A percentile compares a stretch with the other conserved stretches of the same genome.
Conservation (phyloP, 2,797 vertebrate species). For the Bufotes viridis region DNA sequence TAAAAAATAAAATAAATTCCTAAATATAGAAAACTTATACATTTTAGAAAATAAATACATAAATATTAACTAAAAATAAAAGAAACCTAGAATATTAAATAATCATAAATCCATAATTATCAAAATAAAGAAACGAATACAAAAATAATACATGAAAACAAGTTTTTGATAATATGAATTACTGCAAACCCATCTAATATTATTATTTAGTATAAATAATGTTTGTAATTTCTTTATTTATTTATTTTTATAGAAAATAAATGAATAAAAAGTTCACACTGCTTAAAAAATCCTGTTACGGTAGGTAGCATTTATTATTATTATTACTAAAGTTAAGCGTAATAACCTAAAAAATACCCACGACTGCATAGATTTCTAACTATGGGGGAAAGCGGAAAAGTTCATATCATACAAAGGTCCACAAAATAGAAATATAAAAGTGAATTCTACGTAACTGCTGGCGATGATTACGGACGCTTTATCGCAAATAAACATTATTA, state of each 20-base stretch:
- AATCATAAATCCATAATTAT: too few species aligned
- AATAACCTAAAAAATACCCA: not conserved
- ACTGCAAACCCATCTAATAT: not conserved
- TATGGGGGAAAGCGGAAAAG: not conserved
- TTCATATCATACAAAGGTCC: not conserved
- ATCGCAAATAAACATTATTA: not conserved
- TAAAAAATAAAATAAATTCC: too few species aligned
- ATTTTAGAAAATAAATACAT: too few species aligned
- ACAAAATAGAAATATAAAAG: not conserved
- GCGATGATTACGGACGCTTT: not conserved
- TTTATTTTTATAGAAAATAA: not conserved
- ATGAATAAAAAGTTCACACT: not conserved
- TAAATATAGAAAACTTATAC: too few species aligned
- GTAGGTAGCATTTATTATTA: not conserved
- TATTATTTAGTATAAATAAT: not conserved
- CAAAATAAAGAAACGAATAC: too few species aligned
- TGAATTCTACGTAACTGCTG: not conserved
- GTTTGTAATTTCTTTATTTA: not conserved
- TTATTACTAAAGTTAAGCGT: not conserved
- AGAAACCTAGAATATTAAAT: too few species aligned
- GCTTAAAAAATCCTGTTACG: not conserved
- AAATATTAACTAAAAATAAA: too few species aligned
- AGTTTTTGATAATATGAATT: not conserved
- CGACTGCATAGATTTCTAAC: not conserved
- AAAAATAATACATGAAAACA: not conserved